Base-by-base conservation (phyloP, 2,113 vertebrate genomes). In the Ancistrus triradiatus region DNA sequence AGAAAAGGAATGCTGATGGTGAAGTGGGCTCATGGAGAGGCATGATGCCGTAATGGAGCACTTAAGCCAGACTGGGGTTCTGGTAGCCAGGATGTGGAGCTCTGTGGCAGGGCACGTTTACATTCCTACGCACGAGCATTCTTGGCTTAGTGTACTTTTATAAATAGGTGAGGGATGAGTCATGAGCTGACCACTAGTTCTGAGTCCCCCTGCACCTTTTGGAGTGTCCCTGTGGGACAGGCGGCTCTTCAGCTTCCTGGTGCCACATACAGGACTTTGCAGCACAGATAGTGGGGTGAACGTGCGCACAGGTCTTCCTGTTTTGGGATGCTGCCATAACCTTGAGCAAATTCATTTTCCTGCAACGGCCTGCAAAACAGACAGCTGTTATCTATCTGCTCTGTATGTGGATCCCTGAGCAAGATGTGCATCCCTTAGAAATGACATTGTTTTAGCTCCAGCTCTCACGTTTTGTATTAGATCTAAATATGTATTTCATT, bases 281-380 rank as follows among this genome's bases (percentile, higher is more conserved):
- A 40, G 57, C 58, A 73, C 75, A 75, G 72, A 85, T 83, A 80
- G 77, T 60, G 55, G 59, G 27, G 49, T 56, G 58, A 72, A 70
- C 42, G 66, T 74, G 78, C 77, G 62, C 75, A 56, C 7, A 69
- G 83, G 73, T 73, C 83, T 85, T 88, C 85, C 86, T 88, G 86
- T 88, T 88, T 84, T 85, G 81, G 71, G 82, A 68, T 72, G 73
- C 24, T 61, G 68, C 63, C 44, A 68, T 76, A 75, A 81, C 86
- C 86, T 86, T 87, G 84, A 83, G 78, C 69, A 42, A 44, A 70
- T 55, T 80, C 72, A 83, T 77, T 84, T 79, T 84, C 75, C 81
- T 79, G 76, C 68, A 77, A 51, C 68, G 60, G 75, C 74, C 73
- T 68, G 60, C 22, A 82, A 83, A 85, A 81, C 74, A 77, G 69